phyloP scores from a whole-genome alignment of 2,888 invertebrate genomes.

The Eupithecia abbreviata region DNA sequence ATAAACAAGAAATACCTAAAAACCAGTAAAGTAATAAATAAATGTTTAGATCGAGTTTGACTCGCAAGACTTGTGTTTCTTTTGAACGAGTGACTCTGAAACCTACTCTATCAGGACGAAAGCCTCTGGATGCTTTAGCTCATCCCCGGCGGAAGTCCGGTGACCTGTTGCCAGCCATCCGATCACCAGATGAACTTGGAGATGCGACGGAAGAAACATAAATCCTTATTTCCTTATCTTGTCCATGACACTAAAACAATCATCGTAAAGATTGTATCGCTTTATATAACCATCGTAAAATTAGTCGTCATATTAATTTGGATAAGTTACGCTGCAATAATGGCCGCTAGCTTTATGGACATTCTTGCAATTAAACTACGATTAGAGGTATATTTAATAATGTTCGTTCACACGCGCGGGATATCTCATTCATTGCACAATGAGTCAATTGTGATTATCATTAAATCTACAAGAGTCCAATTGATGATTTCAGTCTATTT shows the following conservation, averaged over 20 bases:
- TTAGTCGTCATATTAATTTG: slow-evolving; percentile 5
- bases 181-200: neutral
- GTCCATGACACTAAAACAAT: slow-evolving; percentile 1
- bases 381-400: neutral
- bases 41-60: neutral
- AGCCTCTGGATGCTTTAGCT: neutral
- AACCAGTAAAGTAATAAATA: neutral
- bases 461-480: neutral
- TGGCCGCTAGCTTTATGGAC: neutral
- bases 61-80: neutral
- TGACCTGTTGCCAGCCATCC: neutral
- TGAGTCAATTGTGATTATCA: neutral
- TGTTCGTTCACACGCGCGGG: neutral
- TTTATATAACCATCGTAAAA: slow-evolving; percentile 2
- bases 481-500: neutral
- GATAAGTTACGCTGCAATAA: neutral
- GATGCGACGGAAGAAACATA: neutral
- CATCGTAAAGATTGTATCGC: slow-evolving; percentile 5
- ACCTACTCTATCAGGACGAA: neutral
- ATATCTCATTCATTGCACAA: slow-evolving; percentile 3
- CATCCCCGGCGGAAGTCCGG: neutral
- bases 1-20: neutral
- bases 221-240: neutral
- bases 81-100: neutral
- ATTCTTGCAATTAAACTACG: slow-evolving; percentile 6